Percentiles rank a stretch among this genome's conserved stretches.
Evolutionary conservation across 2,797 vertebrate genomes (phyloP).

Genomic region (Epinephelus awoara): DNA sequence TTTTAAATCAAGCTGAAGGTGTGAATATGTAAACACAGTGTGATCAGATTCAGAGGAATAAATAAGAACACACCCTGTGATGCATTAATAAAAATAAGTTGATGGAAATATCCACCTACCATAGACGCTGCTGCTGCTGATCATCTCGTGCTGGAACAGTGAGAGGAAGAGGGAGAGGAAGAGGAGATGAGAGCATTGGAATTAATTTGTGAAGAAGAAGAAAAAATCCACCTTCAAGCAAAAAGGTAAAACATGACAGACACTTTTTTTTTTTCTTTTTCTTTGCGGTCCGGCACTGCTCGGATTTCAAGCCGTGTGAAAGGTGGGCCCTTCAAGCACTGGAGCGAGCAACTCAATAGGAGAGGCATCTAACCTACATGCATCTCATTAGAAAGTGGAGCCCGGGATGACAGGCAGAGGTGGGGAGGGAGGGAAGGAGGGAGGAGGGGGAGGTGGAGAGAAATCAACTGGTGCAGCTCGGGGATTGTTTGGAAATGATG

Average conservation of each 20-base stretch:
- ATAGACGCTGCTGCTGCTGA: conserved; percentile 99
- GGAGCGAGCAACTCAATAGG: conserved; percentile 61
- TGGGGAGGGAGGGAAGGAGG: neutral
- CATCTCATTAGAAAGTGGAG: conserved; percentile 96
- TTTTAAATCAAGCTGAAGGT: neutral
- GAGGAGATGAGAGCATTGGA: conserved; percentile 88
- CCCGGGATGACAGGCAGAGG: conserved; percentile 87
- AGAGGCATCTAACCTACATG: conserved; percentile 93
- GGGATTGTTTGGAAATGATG: conserved; percentile 36
- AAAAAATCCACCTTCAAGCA: conserved; percentile 80
- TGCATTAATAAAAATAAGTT: neutral
- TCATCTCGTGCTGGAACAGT: conserved; percentile 93
- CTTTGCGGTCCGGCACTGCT: conserved; percentile 82
- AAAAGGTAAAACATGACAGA: conserved; percentile 88
- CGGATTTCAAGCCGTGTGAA: conserved; percentile 89
- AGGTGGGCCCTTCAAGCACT: conserved; percentile 89
- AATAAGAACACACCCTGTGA: neutral
- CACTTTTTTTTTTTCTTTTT: conserved; percentile 58
- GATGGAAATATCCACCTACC: conserved; percentile 88
- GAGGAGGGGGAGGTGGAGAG: conserved; percentile 35
- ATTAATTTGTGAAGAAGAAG: conserved; percentile 82
- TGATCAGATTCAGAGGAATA: neutral
- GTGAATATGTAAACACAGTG: neutral
- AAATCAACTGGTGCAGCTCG: conserved; percentile 72
- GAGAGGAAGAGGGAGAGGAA: conserved; percentile 83